Conservation (phyloP, 2,797 vertebrate species). For the Nyctalus aviator region DNA sequence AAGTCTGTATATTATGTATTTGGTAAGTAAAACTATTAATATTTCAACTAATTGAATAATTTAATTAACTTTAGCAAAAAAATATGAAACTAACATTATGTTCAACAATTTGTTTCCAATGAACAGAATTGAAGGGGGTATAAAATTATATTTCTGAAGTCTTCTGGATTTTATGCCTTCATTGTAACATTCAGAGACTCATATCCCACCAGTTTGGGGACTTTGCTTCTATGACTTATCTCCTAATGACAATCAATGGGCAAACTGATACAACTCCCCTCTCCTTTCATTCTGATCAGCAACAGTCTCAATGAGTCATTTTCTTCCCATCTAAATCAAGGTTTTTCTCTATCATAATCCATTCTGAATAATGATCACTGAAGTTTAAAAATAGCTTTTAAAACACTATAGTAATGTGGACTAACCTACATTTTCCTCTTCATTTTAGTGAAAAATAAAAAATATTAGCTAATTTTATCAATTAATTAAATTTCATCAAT, state of each 20-base stretch:
- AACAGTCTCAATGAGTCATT: slow-evolving; percentile 1
- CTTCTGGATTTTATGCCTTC: slow-evolving; percentile 52
- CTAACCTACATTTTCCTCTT: slow-evolving; percentile 38
- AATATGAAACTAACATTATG: not conserved
- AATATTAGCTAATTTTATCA: not conserved
- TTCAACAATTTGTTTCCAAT: slow-evolving; percentile 51
- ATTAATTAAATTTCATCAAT: not conserved
- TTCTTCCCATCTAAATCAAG: slow-evolving; percentile 62
- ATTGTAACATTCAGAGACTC: slow-evolving; percentile 61
- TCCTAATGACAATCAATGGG: not conserved
- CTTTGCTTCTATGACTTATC: not conserved
- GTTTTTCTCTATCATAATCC: slow-evolving; percentile 28
- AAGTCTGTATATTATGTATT: slow-evolving; percentile 60
- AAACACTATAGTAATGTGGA: not conserved
- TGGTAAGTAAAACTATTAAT: slow-evolving; percentile 62
- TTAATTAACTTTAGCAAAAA: slow-evolving; percentile 52
- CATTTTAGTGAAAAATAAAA: slow-evolving; percentile 29
- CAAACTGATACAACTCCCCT: not conserved
- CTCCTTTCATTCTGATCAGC: not conserved
- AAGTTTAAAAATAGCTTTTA: slow-evolving; percentile 51
- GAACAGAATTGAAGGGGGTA: not conserved
- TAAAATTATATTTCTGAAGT: slow-evolving; percentile 53
- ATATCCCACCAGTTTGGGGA: not conserved
- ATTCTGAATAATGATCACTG: slow-evolving; percentile 56
- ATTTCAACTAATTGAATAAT: slow-evolving; percentile 60